These are phyloP conservation scores for Telmatochromis sp. DNA, from an alignment of 2,113 vertebrate genomes.

Conservation along the genomic window DNA sequence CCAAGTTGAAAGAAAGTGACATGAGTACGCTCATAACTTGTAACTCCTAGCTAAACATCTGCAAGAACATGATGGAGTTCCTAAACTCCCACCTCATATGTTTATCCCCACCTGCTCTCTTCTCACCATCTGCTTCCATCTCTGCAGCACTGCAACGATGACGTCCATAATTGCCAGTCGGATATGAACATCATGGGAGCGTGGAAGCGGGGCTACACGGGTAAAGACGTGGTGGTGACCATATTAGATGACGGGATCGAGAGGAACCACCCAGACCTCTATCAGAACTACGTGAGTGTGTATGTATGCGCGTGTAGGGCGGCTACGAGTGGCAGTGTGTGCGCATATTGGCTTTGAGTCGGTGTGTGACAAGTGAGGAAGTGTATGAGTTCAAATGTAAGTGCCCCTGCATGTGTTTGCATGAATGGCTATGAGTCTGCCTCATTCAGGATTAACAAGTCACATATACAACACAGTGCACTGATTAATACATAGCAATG, in stretches of 20 bases:
- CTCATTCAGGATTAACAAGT: neutral
- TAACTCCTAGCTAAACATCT: neutral
- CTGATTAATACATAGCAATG: neutral
- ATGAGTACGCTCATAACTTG: neutral
- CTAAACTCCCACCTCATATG: neutral
- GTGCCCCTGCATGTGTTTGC: neutral
- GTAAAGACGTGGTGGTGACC: conserved; percentile 94
- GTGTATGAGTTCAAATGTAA: neutral
- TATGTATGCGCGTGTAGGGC: conserved; percentile 44
- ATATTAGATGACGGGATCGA: conserved; percentile 97
- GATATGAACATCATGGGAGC: conserved; percentile 99
- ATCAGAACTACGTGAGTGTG: conserved; percentile 95
- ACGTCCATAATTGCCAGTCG: conserved; percentile 92
- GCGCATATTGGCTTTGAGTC: neutral
- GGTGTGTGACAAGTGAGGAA: neutral
- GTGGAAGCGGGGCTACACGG: conserved; percentile 98
- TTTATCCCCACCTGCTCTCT: neutral
- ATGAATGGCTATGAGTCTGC: neutral
- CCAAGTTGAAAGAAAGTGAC: neutral
- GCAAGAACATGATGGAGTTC: neutral
- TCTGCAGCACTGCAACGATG: conserved; percentile 91
- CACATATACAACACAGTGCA: neutral
- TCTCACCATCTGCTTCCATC: neutral
- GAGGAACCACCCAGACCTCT: conserved; percentile 92
- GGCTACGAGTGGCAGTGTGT: neutral